Conservation (phyloP, 2,113 vertebrate species). For the Aegithalos caudatus region DNA sequence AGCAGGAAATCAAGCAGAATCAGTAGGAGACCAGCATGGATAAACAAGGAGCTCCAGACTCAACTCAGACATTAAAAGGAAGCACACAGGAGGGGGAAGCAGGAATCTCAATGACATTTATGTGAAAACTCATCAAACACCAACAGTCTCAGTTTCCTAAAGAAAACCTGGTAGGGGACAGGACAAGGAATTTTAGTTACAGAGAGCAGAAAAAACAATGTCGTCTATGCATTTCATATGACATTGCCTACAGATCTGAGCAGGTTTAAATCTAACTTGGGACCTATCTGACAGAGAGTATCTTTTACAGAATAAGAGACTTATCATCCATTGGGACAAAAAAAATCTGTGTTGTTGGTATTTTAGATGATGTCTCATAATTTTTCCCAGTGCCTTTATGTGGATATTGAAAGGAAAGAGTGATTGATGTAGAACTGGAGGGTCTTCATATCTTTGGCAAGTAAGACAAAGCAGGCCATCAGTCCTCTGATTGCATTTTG, state of each 20-base stretch:
- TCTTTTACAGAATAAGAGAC: background rate
- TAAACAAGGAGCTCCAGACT: background rate
- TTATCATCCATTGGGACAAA: background rate
- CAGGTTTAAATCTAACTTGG: background rate
- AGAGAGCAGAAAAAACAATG: background rate
- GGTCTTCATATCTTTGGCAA: slow-evolving; percentile 16
- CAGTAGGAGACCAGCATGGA: background rate
- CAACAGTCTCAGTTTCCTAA: background rate
- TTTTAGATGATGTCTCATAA: background rate
- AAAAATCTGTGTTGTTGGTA: background rate
- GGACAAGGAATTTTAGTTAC: background rate
- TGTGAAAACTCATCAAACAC: background rate
- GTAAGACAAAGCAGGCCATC: slow-evolving; percentile 19
- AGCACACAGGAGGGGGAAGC: background rate
- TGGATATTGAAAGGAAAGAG: background rate
- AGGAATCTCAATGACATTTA: background rate
- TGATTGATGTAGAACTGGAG: slow-evolving; percentile 30
- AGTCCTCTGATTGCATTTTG: background rate
- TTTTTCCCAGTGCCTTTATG: background rate
- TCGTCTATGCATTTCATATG: background rate
- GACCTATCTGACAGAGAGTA: background rate
- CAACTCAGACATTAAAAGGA: background rate
- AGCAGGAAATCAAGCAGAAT: background rate
- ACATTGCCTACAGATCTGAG: background rate
- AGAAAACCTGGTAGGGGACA: background rate